A percentile compares a stretch with the other conserved stretches of the same genome.
phyloP scores from a whole-genome alignment of 2,113 vertebrate genomes.

The Pelmatolapia mariae region DNA sequence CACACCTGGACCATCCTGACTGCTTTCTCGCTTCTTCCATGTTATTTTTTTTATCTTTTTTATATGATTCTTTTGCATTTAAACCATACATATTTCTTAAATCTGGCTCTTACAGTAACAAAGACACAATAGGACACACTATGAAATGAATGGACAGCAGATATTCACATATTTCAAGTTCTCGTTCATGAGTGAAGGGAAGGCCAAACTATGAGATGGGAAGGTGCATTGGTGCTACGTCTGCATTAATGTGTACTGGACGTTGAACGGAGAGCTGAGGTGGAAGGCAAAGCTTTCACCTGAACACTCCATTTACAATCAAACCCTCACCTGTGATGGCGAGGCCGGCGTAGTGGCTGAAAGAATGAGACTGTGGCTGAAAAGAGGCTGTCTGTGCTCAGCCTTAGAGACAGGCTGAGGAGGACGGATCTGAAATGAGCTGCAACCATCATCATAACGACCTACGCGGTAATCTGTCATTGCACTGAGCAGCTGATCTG shows the following conservation, averaged over 20 bases:
- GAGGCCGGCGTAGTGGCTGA: neutral
- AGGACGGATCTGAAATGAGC: neutral
- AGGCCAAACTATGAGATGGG: neutral
- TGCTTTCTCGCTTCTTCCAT: neutral
- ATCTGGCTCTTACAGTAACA: neutral
- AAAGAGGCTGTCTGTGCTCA: neutral
- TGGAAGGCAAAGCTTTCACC: neutral
- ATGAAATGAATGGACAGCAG: neutral
- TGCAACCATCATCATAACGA: neutral
- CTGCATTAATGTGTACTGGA: neutral
- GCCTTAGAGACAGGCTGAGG: neutral
- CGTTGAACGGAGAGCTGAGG: neutral
- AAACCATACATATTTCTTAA: neutral
- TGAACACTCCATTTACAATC: neutral
- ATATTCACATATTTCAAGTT: neutral
- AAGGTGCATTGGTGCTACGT: neutral
- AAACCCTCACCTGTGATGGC: neutral
- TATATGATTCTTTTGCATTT: accelerated
- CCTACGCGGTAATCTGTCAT: neutral
- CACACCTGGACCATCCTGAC: neutral
- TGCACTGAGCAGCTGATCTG: neutral
- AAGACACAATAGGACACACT: neutral
- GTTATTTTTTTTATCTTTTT: neutral
- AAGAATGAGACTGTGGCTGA: no score
- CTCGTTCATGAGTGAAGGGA: neutral